A percentile compares a stretch with the other conserved stretches of the same genome.
Evolutionary conservation across 2,888 invertebrate species (phyloP).

Genomic region (Eumacrocentrus americanus): DNA sequence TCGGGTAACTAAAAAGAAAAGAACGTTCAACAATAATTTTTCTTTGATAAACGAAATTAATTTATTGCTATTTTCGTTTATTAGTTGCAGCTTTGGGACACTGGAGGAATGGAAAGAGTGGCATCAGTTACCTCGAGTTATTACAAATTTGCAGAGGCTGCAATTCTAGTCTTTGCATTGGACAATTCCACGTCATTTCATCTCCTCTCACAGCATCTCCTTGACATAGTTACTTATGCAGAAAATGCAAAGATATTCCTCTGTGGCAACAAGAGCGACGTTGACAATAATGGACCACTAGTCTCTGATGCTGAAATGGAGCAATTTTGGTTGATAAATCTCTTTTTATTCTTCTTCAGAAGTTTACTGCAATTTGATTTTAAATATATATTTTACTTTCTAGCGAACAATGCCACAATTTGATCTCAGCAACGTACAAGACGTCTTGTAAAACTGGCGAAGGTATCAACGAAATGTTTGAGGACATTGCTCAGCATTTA

Average conservation of each 20-base stretch:
- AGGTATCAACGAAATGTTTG: conserved; percentile 90
- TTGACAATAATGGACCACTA: conserved; percentile 75
- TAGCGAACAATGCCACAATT: conserved; percentile 89
- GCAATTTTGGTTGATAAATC: conserved; percentile 73
- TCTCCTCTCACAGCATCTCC: conserved; percentile 86
- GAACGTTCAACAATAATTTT: background rate
- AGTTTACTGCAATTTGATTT: background rate
- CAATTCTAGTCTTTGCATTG: conserved; percentile 87
- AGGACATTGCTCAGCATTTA: conserved; percentile 82
- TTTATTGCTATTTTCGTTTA: conserved; percentile 4
- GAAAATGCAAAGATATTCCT: conserved; percentile 95
- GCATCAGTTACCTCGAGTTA: conserved; percentile 95
- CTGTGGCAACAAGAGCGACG: conserved; percentile 90
- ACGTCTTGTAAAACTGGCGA: conserved; percentile 88
- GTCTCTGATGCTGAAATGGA: conserved; percentile 89
- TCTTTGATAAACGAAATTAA: too few relatives aligned
- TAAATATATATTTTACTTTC: conserved; percentile 53
- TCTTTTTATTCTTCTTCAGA: conserved; percentile 4
- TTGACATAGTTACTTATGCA: conserved; percentile 92
- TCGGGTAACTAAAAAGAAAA: conserved; percentile 66
- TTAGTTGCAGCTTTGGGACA: conserved; percentile 94
- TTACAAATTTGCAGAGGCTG: conserved; percentile 95
- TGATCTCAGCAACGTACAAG: conserved; percentile 86
- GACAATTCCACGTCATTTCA: conserved; percentile 93
- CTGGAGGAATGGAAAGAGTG: conserved; percentile 95